Evolutionary conservation across 2,888 invertebrate species (phyloP), one percentile per base, ranked within the genome.

Genomic region (Nemurella pictetii): DNA sequence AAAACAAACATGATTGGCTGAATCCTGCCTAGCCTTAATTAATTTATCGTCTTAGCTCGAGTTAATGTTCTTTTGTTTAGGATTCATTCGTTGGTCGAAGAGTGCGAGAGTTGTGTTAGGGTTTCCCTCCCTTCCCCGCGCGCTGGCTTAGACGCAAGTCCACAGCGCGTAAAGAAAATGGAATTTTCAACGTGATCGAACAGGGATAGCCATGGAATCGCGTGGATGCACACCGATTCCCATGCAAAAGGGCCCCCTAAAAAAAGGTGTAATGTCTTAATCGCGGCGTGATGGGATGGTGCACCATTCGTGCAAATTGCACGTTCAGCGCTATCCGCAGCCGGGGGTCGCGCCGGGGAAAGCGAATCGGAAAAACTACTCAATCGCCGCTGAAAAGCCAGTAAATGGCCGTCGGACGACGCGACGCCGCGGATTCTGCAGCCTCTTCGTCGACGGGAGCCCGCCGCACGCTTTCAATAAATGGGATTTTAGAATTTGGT

Each of bases 281-380:
- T 85, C 83, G 83, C 72, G 9, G 32, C 2, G 83, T 83, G 83
- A 85, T 80, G 85, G 83, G 85, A 77, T 83, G 83, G 74, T 77
- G 32, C 75, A 78, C 83, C 78, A 84, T 85, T 85, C 81, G 73
- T 15, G 85, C 74, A 85, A 85, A 85, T 84, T 85, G 85, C 85
- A 83, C 84, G 32, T 85, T 81, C 80, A 81, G 26, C 26, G 28
- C 75, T 20, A 55, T 55, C 55, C 55, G 55, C 20, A 12, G 55
- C 55, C 55, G 35, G 35, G 35, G 35, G 35, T 35, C 55, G 3
- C 9, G 55, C 5, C 15, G 15, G 55, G 55, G 5, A 55, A 55
- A 55, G 20, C 55, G 55, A 55, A 55, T 55, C 55, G 55, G 55
- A 55, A 55, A n/a, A 55, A 55, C 55, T 55, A 55, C 55, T 55